These are phyloP conservation scores for Siniperca scherzeri DNA, from an alignment of 2,797 vertebrate species.

Conservation along the genomic window DNA sequence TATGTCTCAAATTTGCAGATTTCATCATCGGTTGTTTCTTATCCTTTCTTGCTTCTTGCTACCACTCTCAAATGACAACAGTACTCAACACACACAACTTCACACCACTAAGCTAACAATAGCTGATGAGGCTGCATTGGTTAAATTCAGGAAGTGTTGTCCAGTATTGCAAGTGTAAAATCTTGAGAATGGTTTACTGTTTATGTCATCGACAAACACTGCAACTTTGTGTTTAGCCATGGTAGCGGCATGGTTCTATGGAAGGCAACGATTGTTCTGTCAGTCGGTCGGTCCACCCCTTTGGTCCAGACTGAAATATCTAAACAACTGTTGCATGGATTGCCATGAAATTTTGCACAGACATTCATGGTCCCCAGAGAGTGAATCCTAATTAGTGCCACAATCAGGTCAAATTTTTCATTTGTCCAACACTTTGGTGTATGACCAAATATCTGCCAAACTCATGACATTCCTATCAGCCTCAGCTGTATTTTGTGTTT, in stretches of 20 bases:
- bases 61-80: not conserved
- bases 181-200: not conserved
- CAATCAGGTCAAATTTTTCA: not conserved
- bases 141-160: not conserved
- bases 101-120: not conserved
- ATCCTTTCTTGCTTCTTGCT: not conserved
- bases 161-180: not conserved
- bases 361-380: not conserved
- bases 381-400: not conserved
- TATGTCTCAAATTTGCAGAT: not conserved
- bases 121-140: not conserved
- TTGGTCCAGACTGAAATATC: not conserved
- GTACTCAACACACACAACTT: not conserved
- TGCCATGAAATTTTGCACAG: not conserved
- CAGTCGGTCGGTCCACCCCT: not conserved
- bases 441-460: not conserved
- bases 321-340: not conserved
- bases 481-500: not conserved
- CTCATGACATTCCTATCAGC: too few species aligned
- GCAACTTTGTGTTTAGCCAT: too few species aligned
- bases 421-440: not conserved
- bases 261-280: too few species aligned
- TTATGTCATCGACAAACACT: not conserved
- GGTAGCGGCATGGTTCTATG: too few species aligned
- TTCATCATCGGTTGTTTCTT: not conserved